phyloP scores from a whole-genome alignment of 2,113 vertebrate species.

The Drymodes brunneopygia region DNA sequence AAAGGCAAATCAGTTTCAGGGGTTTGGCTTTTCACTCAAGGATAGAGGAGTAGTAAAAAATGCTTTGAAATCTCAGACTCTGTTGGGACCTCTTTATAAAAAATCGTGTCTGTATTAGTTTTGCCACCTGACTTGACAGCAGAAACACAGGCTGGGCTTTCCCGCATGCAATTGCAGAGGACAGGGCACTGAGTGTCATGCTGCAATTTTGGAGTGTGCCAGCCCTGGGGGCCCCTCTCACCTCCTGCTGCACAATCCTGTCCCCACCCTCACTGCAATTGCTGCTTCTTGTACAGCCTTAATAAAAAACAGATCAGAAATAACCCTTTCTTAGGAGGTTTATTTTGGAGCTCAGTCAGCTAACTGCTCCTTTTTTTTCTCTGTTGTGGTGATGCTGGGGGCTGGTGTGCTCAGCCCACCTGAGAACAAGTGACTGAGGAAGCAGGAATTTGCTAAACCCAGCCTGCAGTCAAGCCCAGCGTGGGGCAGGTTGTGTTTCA shows the following conservation, averaged over 20 bases:
- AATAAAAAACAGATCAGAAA: background rate
- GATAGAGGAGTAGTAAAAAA: background rate
- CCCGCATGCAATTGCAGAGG: fast-evolving
- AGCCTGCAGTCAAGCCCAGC: fast-evolving
- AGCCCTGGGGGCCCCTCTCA: background rate
- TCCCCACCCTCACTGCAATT: fast-evolving
- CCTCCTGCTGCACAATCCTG: background rate
- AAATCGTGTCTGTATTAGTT: background rate
- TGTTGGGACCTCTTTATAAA: background rate
- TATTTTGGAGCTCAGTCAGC: background rate
- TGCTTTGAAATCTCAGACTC: background rate
- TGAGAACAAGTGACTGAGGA: fast-evolving
- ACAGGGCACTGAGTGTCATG: fast-evolving
- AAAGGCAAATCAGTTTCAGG: background rate
- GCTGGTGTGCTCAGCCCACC: background rate
- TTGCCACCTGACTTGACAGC: background rate
- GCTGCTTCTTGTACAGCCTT: background rate
- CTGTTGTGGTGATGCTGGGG: background rate
- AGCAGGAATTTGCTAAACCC: background rate
- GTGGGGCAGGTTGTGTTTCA: background rate
- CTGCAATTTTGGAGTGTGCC: fast-evolving
- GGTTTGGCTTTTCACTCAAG: background rate
- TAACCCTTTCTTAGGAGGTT: background rate
- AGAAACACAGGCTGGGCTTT: background rate
- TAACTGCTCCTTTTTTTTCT: background rate